A percentile compares a stretch with the other conserved stretches of the same genome.
Evolutionary conservation across 2,888 invertebrate species (phyloP).

Genomic region (Cephalotes varians): DNA sequence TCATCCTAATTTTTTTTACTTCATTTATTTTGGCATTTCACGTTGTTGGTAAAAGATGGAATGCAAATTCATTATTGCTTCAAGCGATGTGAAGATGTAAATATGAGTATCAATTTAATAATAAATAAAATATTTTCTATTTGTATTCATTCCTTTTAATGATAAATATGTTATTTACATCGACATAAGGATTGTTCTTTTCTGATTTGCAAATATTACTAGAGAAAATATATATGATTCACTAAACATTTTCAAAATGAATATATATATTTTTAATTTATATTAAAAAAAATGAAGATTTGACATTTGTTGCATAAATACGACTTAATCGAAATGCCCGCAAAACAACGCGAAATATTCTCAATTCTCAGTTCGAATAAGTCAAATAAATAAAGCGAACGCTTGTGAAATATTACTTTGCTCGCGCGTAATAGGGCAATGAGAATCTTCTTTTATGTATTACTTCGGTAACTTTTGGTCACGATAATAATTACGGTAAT

Average conservation of each 20-base stretch:
- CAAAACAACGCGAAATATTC: background rate
- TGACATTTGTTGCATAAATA: conserved; percentile 7
- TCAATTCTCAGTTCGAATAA: background rate
- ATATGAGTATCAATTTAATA: background rate
- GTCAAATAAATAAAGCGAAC: conserved; percentile 21
- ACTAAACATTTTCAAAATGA: background rate
- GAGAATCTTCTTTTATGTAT: conserved; percentile 24
- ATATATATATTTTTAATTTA: background rate
- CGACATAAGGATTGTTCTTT: background rate
- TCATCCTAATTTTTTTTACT: background rate
- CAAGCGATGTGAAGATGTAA: background rate
- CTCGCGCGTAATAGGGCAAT: background rate
- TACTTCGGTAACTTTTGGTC: conserved; percentile 43
- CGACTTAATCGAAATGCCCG: background rate
- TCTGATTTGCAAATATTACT: background rate
- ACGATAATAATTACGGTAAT: conserved; percentile 51
- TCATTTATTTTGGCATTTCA: background rate
- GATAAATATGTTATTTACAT: background rate
- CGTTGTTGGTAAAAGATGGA: background rate
- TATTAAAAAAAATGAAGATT: background rate
- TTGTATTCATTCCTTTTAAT: background rate
- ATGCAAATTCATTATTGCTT: background rate
- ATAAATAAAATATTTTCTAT: conserved; percentile 19
- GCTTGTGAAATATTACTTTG: background rate
- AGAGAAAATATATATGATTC: background rate